These are phyloP conservation scores for Mungos mungo DNA, from an alignment of 2,113 vertebrate genomes.

Conservation along the genomic window DNA sequence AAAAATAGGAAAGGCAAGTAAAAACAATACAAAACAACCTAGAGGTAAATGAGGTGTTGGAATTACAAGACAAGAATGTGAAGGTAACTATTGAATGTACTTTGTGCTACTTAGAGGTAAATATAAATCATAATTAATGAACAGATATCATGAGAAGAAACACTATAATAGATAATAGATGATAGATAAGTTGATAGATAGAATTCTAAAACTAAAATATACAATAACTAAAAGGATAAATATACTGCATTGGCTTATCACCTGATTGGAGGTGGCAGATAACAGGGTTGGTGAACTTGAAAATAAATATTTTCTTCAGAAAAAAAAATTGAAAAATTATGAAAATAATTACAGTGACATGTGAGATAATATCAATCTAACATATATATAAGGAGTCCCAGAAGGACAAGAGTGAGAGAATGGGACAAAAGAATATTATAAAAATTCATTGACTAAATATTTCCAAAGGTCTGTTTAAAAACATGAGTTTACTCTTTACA, in stretches of 20 bases:
- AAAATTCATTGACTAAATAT: neutral
- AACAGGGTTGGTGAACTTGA: neutral
- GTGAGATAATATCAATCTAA: neutral
- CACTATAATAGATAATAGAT: neutral
- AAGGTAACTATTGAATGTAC: neutral
- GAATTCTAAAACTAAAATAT: neutral
- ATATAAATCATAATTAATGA: neutral
- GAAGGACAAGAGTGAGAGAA: neutral
- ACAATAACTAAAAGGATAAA: neutral
- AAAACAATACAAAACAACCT: neutral
- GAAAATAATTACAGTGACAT: neutral
- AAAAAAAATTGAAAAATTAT: neutral
- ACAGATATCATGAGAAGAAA: neutral
- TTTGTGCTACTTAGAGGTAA: neutral
- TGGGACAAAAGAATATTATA: neutral
- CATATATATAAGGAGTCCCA: neutral
- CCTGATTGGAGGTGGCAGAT: neutral
- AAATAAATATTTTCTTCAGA: neutral
- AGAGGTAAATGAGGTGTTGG: neutral
- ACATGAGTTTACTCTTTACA: neutral
- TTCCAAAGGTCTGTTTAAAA: neutral
- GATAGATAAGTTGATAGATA: neutral
- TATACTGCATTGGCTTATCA: neutral
- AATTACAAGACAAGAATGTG: neutral
- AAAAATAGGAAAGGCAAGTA: neutral